phyloP scores from a whole-genome alignment of 2,888 invertebrate genomes.

The Melinaea menophilus region DNA sequence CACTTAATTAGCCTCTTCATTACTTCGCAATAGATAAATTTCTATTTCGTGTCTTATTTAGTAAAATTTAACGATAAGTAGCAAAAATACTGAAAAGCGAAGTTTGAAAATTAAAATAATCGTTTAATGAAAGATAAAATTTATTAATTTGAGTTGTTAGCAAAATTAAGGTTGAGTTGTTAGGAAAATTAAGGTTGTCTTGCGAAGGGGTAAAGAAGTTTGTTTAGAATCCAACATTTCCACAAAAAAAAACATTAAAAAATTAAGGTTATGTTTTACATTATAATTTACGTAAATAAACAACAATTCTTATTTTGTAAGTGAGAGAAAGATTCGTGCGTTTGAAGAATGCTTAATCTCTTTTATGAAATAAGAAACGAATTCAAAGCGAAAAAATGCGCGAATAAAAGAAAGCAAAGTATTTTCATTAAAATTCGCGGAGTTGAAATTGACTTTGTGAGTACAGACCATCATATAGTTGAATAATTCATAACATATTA shows the following conservation, averaged over 20 bases:
- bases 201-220: no score
- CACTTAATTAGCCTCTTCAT: no score
- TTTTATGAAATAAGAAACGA: constrained; percentile 49
- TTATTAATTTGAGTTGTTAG: no score
- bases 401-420: constrained; percentile 43
- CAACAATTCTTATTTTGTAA: constrained; percentile 7
- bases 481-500: constrained; percentile 36
- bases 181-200: no score
- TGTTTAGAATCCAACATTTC: not conserved
- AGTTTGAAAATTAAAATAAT: no score
- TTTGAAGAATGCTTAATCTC: constrained; percentile 56
- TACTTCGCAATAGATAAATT: no score
- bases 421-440: constrained; percentile 46
- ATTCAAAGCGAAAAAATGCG: constrained; percentile 48
- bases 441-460: constrained; percentile 36
- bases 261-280: not conserved
- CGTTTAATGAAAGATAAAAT: no score
- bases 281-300: constrained; percentile 2
- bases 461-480: constrained; percentile 32
- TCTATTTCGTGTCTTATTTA: no score
- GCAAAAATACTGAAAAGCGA: no score
- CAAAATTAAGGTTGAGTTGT: no score
- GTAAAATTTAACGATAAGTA: no score
- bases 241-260: not conserved
- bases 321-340: constrained; percentile 26